Percentiles rank a stretch among this genome's conserved stretches.
Evolutionary conservation across 2,888 invertebrate species (phyloP).

Genomic region (Ormyrus pomaceus): DNA sequence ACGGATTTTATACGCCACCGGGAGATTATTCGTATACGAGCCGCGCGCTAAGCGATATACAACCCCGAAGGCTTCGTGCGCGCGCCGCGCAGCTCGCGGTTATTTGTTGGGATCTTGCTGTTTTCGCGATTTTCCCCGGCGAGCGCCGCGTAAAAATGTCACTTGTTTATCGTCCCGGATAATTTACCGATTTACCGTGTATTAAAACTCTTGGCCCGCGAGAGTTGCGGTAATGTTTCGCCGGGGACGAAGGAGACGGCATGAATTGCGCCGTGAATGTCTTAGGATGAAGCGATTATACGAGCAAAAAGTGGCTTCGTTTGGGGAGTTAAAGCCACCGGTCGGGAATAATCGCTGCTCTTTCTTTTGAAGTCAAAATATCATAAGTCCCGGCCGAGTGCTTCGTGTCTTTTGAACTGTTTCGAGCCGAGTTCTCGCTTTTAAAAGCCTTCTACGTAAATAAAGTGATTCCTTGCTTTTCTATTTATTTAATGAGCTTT

Average conservation of each 20-base stretch:
- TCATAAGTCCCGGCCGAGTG: not conserved
- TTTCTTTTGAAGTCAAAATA: slow-evolving; percentile 30
- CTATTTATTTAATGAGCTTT: too few species aligned
- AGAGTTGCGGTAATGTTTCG: slow-evolving; percentile 52
- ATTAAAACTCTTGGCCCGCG: slow-evolving; percentile 16
- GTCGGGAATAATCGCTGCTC: slow-evolving; percentile 21
- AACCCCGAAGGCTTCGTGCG: not conserved
- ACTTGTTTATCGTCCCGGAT: slow-evolving; percentile 54
- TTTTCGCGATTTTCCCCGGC: slow-evolving; percentile 53
- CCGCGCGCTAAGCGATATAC: not conserved
- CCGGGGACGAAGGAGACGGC: not conserved
- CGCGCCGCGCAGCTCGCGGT: not conserved
- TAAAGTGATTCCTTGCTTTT: not conserved
- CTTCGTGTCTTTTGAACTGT: not conserved
- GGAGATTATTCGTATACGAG: slow-evolving; percentile 27
- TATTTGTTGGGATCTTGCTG: slow-evolving; percentile 37
- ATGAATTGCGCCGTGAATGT: slow-evolving; percentile 27
- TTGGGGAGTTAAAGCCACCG: not conserved
- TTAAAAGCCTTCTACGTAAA: slow-evolving; percentile 1
- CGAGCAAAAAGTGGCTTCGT: slow-evolving; percentile 31
- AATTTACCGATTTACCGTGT: slow-evolving; percentile 50
- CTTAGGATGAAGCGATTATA: slow-evolving; percentile 55
- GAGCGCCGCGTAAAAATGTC: slow-evolving; percentile 38
- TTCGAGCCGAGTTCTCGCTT: not conserved
- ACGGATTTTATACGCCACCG: slow-evolving; percentile 38